Base-by-base conservation (phyloP, 2,888 invertebrate species). In the Drosophila imparisetae region DNA sequence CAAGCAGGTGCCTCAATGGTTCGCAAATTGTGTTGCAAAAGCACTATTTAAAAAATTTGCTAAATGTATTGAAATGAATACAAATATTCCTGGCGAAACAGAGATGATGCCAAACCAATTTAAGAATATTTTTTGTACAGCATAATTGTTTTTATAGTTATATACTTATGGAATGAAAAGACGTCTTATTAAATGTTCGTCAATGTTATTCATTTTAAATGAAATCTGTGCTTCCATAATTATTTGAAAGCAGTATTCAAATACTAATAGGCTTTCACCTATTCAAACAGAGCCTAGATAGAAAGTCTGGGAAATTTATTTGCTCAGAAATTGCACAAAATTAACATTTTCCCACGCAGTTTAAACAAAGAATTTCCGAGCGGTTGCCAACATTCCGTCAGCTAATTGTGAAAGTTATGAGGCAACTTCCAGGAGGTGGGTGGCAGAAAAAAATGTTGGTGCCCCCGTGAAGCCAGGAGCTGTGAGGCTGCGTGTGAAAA, bases 371-470 rank as follows among this genome's bases (percentile, higher is more conserved):
- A 69, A 66, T 76, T 64, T 55, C 40, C 40, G 48, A 32, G 53
- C 68, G 65, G 68, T 68, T 68, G 57, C 55, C 55, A 70, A 70
- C 68, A 62, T 77, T 77, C 49, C 32, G 29, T 58, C 60, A 52
- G 71, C 71, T 85, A 83, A 83, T 83, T 83, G 83, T 75, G 57
- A 62, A 80, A 80, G 69, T 80, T 78, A 80, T 83, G 69, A 68
- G 75, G 57, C 48, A 40, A 58, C 63, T 72, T 66, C 30, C 45
- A 24, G 40, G 53, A n/a, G 40, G 42, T 18, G n/a, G 24, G 57
- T 27, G 52, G n/a, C 21, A 18, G 66, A n/a, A 59, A 29, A 29
- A 42, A 57, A 48, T 42, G 24, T 27, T 30, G 54, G 48, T 71
- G 65, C 34, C 42, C 11, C 40, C 27, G 45, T 27, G 58, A 45